Evolutionary conservation across 2,113 vertebrate genomes (phyloP), one percentile per base, ranked within the genome.

Genomic region (Brachypteracias leptosomus): DNA sequence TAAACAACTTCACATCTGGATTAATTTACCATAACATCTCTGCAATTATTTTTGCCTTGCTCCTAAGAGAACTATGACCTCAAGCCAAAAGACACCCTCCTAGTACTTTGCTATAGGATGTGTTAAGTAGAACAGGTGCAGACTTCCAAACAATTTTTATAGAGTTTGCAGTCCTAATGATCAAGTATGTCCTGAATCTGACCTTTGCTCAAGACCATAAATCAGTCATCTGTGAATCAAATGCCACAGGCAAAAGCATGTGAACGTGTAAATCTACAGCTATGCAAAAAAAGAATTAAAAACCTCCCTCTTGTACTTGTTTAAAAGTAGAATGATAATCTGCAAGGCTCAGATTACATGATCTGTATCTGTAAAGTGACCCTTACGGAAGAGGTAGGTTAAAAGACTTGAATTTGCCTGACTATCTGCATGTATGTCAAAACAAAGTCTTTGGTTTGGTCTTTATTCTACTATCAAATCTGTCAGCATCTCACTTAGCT

Each of bases 341-440:
- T 92, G 40, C 70, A 94, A 90, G 87, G 65, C 96, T 98, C 96
- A 90, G 71, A 95, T 98, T 98, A 97, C 97, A 96, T 35, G 91
- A 94, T 96, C 95, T 6, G 9, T 91, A 91, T 83, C 92, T 70
- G 79, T 95, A 94, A 93, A 95, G 87, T 96, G 96, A 95, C 95
- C 95, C 92, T 75, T 75, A 85, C 3, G 59, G 86, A 91, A 92
- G 42, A 67, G 59, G 65, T 81, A 76, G 94, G 59, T 72, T 65
- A 54, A 79, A 87, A 94, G 79, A 85, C 71, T 68, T 83, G 62
- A 88, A 88, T 89, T 79, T 92, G 77, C 63, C 57, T 85, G 52
- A 80, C 91, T 92, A 90, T 71, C 85, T 72, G 44, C 80, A 81
- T 20, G 57, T 75, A 89, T 76, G 79, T 71, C 93, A 88, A 91